Evolutionary conservation across 2,113 vertebrate genomes (phyloP).

Genomic region (Ibidorhyncha struthersii): DNA sequence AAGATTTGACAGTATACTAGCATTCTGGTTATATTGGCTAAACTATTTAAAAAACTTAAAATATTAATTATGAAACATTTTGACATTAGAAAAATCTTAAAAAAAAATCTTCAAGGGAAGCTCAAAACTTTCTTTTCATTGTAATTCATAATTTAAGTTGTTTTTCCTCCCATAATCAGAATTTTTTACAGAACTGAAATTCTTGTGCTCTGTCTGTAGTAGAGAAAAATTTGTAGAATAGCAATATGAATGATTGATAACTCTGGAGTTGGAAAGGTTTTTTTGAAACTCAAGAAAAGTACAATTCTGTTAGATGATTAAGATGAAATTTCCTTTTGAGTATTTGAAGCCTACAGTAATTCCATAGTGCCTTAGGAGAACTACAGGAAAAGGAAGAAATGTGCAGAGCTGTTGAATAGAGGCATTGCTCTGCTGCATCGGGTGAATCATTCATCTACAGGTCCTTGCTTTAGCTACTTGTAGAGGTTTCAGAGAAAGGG

Average conservation of each 20-base stretch:
- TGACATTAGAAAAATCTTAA: neutral
- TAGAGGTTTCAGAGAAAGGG: neutral
- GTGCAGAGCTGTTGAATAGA: neutral
- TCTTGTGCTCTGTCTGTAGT: neutral
- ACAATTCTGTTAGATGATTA: neutral
- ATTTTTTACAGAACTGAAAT: constrained; percentile 1
- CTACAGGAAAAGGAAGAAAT: neutral
- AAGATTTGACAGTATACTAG: neutral
- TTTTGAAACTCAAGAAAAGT: neutral
- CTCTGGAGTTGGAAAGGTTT: neutral
- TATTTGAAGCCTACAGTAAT: neutral
- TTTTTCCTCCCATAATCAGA: constrained; percentile 9
- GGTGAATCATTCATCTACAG: fast-evolving
- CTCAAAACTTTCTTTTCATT: constrained; percentile 26
- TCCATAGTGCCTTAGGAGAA: neutral
- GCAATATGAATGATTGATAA: constrained; percentile 49
- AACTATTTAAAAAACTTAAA: neutral
- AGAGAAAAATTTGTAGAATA: constrained; percentile 26
- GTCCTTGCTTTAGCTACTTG: fast-evolving
- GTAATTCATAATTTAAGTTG: constrained; percentile 40
- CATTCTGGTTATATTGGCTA: neutral
- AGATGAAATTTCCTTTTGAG: neutral
- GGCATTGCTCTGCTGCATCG: neutral
- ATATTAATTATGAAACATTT: neutral
- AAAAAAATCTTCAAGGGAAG: neutral